Conservation (phyloP, 2,888 invertebrate genomes). For the Stenotaenia linearis region DNA sequence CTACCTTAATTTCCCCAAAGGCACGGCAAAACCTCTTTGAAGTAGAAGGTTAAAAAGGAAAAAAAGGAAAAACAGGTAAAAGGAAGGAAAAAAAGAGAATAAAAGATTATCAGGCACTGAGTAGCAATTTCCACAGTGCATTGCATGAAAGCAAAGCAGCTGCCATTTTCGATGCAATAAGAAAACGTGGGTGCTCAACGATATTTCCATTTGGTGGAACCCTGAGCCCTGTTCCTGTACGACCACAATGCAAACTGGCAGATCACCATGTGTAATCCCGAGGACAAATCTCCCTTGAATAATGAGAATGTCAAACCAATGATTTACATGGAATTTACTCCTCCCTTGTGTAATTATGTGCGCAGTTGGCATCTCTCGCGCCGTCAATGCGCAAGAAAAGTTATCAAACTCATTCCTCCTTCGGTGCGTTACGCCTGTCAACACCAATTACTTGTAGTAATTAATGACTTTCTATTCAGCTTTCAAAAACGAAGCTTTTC, state of each 20-base stretch:
- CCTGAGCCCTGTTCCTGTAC: background rate
- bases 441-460: slow-evolving; percentile 10
- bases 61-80: background rate
- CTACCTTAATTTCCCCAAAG: slow-evolving; percentile 26
- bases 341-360: slow-evolving; percentile 21
- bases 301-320: slow-evolving; percentile 20
- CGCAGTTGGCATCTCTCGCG: background rate
- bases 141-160: slow-evolving; percentile 6
- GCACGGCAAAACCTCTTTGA: slow-evolving; percentile 17
- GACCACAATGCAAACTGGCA: background rate
- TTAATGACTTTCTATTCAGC: slow-evolving; percentile 2
- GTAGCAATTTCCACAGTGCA: background rate
- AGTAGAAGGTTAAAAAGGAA: background rate
- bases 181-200: background rate
- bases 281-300: slow-evolving; percentile 14
- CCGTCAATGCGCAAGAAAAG: background rate
- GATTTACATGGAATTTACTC: slow-evolving; percentile 19
- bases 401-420: background rate
- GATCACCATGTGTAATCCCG: background rate
- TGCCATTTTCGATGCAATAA: background rate
- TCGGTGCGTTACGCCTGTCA: slow-evolving; percentile 1
- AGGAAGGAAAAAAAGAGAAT: background rate
- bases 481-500: background rate
- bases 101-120: background rate
- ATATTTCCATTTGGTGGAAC: background rate